These are phyloP conservation scores for Clarias fuscus DNA, from an alignment of 2,797 vertebrate genomes.

Conservation along the genomic window DNA sequence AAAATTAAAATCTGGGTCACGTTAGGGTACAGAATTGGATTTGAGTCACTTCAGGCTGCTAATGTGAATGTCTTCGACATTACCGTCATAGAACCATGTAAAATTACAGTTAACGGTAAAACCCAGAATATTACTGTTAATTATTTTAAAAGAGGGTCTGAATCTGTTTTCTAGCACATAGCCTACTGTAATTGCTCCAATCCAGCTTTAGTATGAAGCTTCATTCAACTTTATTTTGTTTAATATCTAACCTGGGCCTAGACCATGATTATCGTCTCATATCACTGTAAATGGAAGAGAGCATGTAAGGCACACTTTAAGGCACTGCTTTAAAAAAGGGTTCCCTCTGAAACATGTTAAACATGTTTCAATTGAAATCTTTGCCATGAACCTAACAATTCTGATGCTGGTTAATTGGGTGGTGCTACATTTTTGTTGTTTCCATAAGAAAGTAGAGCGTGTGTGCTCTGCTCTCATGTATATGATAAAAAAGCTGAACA, in stretches of 20 bases:
- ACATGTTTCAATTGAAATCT: neutral
- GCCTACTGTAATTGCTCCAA: neutral
- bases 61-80: no score
- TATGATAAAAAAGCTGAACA: neutral
- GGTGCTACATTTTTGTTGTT: neutral
- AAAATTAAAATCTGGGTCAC: no score
- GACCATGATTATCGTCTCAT: neutral
- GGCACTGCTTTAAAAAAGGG: neutral
- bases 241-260: neutral
- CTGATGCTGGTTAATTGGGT: neutral
- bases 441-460: neutral
- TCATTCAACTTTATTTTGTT: neutral
- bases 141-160: neutral
- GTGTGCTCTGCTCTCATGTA: neutral
- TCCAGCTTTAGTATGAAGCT: neutral
- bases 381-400: neutral
- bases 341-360: neutral
- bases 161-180: neutral
- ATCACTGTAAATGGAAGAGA: neutral
- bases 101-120: no score
- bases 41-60: no score
- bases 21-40: no score
- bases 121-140: neutral
- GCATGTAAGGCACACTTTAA: neutral
- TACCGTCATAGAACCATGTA: no score